These are phyloP conservation scores for Sinodicranocentrus sp. DNA, from an alignment of 2,888 invertebrate genomes.

Conservation along the genomic window DNA sequence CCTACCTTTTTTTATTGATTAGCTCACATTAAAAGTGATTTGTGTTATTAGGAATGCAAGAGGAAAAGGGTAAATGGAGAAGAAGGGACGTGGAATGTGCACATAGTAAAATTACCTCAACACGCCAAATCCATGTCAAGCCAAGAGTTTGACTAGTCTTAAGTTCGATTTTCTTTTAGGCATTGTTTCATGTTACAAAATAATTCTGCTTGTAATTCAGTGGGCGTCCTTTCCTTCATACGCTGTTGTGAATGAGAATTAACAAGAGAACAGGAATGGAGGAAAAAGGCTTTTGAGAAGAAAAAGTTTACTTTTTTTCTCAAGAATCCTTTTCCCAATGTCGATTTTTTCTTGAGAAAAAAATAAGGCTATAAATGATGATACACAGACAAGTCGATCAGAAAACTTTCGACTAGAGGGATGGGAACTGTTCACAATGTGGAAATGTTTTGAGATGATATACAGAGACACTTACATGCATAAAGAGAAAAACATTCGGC, in stretches of 20 bases:
- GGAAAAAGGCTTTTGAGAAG: slow-evolving; percentile 21
- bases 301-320: slow-evolving; percentile 3
- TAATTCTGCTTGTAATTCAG: slow-evolving; percentile 40
- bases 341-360: not conserved
- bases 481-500: not conserved
- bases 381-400: no score
- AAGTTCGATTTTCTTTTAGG: no score
- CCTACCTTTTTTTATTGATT: slow-evolving; percentile 19
- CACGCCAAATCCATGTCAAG: no score
- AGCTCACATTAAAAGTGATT: not conserved
- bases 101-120: no score
- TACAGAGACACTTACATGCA: not conserved
- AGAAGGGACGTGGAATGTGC: no score
- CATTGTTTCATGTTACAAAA: slow-evolving; percentile 10
- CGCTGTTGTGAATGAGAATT: slow-evolving; percentile 39
- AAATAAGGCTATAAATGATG: not conserved
- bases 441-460: not conserved
- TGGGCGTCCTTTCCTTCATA: slow-evolving; percentile 31
- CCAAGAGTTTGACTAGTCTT: no score
- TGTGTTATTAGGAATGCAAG: not conserved
- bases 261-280: slow-evolving; percentile 10
- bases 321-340: not conserved
- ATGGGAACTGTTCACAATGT: no score
- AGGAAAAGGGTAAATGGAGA: no score
- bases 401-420: not conserved